Conservation (phyloP, 2,888 invertebrate species). For the Acrobasis suavella region DNA sequence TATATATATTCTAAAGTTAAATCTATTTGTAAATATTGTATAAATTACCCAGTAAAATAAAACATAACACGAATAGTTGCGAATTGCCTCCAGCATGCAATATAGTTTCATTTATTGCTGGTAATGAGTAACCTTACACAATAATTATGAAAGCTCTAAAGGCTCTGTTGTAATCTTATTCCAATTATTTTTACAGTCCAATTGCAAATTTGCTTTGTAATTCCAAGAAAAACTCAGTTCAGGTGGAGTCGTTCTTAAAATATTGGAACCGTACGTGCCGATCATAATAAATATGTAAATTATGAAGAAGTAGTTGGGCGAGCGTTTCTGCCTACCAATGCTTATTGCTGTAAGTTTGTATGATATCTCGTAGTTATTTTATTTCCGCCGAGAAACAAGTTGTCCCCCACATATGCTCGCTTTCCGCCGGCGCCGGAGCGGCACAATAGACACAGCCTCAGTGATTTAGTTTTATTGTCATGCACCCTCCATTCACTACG, state of each 20-base stretch:
- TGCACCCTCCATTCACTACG: constrained; percentile 67
- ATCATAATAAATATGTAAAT: constrained; percentile 37
- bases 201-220: constrained; percentile 25
- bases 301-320: constrained; percentile 35
- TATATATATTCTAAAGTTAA: too few species aligned
- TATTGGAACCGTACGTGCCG: constrained; percentile 28
- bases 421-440: constrained; percentile 79
- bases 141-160: constrained; percentile 10
- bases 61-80: neutral
- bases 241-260: constrained; percentile 28
- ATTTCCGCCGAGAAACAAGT: constrained; percentile 69
- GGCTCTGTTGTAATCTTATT: neutral
- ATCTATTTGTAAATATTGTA: constrained; percentile 15
- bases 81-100: constrained; percentile 7
- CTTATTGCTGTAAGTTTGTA: constrained; percentile 42
- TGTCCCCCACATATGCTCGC: constrained; percentile 73
- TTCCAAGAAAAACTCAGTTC: constrained; percentile 27
- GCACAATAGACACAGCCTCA: constrained; percentile 71
- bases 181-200: constrained; percentile 16
- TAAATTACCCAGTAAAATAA: neutral
- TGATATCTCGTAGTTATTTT: constrained; percentile 68
- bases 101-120: constrained; percentile 5
- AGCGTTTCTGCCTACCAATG: constrained; percentile 39
- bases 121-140: constrained; percentile 14
- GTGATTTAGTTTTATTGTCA: constrained; percentile 82